Percentiles rank a stretch among this genome's conserved stretches.
Evolutionary conservation across 2,113 vertebrate species (phyloP).

Genomic region (Clinocottus analis): DNA sequence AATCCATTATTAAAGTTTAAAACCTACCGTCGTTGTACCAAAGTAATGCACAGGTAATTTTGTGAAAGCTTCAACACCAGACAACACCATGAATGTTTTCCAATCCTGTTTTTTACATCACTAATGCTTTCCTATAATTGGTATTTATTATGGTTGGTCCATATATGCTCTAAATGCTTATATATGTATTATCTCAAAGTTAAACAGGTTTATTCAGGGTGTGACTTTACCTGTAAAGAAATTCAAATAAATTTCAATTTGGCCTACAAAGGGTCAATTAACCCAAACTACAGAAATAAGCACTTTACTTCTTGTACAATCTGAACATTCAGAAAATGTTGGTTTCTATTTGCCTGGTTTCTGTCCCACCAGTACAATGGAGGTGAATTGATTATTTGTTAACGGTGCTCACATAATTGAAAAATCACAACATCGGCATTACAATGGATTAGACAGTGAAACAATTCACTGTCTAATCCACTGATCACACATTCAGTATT

Average conservation of each 20-base stretch:
- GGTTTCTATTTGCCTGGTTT: neutral
- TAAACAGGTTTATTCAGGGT: neutral
- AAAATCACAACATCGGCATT: neutral
- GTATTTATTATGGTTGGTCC: neutral
- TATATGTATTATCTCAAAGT: neutral
- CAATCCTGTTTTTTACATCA: neutral
- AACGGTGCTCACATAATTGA: neutral
- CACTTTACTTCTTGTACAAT: neutral
- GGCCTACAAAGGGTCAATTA: neutral
- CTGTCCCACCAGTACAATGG: neutral
- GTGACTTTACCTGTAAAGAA: neutral
- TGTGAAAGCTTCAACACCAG: conserved; percentile 4
- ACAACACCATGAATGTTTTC: conserved; percentile 21
- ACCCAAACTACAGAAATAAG: neutral
- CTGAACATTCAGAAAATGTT: neutral
- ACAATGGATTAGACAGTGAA: too few relatives aligned
- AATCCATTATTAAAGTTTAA: conserved; percentile 39
- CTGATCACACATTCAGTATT: neutral
- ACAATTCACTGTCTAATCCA: neutral
- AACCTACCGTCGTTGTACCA: conserved; percentile 21
- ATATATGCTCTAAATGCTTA: neutral
- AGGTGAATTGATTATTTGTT: neutral
- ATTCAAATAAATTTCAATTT: neutral
- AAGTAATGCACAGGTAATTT: conserved; percentile 23
- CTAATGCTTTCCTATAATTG: neutral